phyloP scores from a whole-genome alignment of 2,797 vertebrate species.

The Lacerta bilineata region DNA sequence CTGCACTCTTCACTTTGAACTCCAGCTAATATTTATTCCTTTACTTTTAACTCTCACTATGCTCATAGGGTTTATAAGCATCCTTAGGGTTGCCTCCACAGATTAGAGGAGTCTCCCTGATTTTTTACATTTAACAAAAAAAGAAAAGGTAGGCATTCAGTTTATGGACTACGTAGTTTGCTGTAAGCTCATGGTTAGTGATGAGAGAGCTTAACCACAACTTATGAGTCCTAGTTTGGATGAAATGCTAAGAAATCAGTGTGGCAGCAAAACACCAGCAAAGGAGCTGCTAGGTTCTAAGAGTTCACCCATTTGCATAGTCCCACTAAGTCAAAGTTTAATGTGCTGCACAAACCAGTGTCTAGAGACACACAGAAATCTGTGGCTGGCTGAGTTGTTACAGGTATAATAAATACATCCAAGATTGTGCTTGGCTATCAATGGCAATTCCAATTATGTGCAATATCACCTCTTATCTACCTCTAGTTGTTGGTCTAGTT shows the following conservation, averaged over 20 bases:
- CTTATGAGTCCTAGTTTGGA: too few relatives aligned
- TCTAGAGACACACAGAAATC: neutral
- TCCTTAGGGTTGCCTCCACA: neutral
- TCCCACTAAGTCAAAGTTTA: too few relatives aligned
- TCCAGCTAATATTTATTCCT: neutral
- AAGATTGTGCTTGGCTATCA: neutral
- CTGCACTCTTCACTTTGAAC: neutral
- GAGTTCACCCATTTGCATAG: too few relatives aligned
- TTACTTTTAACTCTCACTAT: neutral
- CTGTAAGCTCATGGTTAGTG: too few relatives aligned
- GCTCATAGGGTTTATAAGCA: neutral
- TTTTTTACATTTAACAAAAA: constrained; percentile 4
- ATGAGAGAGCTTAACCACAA: too few relatives aligned
- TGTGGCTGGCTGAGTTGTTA: neutral
- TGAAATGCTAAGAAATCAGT: too few relatives aligned
- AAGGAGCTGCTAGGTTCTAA: too few relatives aligned
- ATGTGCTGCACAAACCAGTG: too few relatives aligned
- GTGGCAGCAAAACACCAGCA: too few relatives aligned
- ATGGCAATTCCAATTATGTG: neutral
- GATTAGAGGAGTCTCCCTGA: too few relatives aligned
- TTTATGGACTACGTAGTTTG: neutral
- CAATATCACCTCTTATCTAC: constrained; percentile 62
- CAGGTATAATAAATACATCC: neutral
- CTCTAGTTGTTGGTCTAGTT: constrained; percentile 60
- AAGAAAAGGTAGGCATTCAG: neutral